A percentile compares a stretch with the other conserved stretches of the same genome.
phyloP scores from a whole-genome alignment of 1,140 invertebrate genomes.

The Saccostrea glomerata region DNA sequence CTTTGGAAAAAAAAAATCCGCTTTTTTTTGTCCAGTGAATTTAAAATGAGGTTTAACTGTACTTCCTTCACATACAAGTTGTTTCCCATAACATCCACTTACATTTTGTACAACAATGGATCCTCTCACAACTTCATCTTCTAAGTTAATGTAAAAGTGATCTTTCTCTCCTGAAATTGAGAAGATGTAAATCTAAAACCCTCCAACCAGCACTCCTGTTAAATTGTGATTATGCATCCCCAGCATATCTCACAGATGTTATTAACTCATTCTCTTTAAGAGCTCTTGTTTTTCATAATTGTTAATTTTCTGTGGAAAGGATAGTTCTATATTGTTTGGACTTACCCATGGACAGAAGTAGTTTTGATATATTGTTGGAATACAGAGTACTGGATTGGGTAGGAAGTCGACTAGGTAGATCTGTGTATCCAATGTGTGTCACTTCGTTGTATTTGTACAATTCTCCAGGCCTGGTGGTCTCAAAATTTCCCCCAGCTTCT shows the following conservation, averaged over 20 bases:
- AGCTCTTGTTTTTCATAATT: no score
- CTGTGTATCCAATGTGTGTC: slow-evolving; percentile 91
- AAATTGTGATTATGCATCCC: no score
- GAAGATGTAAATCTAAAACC: neutral
- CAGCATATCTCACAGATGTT: no score
- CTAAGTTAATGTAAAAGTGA: slow-evolving; percentile 88
- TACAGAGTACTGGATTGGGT: slow-evolving; percentile 93
- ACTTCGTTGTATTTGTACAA: slow-evolving; percentile 88
- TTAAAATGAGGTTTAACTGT: no score
- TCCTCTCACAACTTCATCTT: slow-evolving; percentile 92
- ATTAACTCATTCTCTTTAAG: no score
- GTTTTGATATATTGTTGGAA: slow-evolving; percentile 94
- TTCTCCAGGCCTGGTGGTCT: slow-evolving; percentile 90
- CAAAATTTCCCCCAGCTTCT: slow-evolving; percentile 93
- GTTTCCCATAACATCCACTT: slow-evolving; percentile 50
- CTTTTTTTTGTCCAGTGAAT: no score
- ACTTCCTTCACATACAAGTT: neutral
- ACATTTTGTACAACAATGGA: slow-evolving; percentile 87
- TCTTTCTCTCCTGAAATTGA: slow-evolving; percentile 82
- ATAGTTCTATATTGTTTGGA: neutral
- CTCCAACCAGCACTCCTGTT: no score
- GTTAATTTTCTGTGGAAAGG: no score
- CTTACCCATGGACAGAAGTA: slow-evolving; percentile 88
- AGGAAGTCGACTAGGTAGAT: slow-evolving; percentile 90
- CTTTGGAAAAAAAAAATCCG: no score